Percentiles rank a stretch among this genome's conserved stretches.
Conservation (phyloP, 2,113 vertebrate genomes). For the Pelvicachromis taeniatus region DNA sequence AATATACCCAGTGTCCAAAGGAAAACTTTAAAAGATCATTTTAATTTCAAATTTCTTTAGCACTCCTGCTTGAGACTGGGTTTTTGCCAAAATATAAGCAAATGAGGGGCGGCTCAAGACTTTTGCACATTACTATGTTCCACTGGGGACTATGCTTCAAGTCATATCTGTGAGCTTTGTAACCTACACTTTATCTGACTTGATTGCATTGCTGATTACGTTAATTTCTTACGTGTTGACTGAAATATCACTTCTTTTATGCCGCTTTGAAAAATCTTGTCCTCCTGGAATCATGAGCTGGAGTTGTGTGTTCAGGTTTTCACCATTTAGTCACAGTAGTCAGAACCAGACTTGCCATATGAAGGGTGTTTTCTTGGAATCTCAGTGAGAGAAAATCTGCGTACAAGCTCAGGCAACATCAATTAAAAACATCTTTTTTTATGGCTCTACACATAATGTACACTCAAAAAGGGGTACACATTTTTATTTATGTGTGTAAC, state of each 20-base stretch:
- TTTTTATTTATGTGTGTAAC: too few species aligned
- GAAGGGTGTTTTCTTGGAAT: neutral
- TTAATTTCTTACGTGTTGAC: neutral
- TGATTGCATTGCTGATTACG: neutral
- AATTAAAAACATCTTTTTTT: neutral
- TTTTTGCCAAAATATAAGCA: neutral
- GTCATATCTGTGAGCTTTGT: neutral
- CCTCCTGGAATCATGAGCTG: fast-evolving
- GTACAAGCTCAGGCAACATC: neutral
- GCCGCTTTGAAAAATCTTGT: neutral
- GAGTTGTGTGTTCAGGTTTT: neutral
- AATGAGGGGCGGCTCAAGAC: neutral
- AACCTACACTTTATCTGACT: neutral
- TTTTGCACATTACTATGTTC: neutral
- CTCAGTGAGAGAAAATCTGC: neutral
- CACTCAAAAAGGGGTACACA: too few species aligned
- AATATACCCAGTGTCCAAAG: neutral
- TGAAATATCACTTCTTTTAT: neutral
- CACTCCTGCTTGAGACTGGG: fast-evolving
- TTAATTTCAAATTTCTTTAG: neutral
- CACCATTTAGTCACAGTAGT: neutral
- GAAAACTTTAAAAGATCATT: too few species aligned
- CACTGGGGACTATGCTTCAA: neutral
- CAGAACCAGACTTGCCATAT: neutral
- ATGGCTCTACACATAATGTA: neutral